Evolutionary conservation across 1,140 invertebrate genomes (phyloP), one percentile per base, ranked within the genome.

Genomic region (Pteromalus puparum): DNA sequence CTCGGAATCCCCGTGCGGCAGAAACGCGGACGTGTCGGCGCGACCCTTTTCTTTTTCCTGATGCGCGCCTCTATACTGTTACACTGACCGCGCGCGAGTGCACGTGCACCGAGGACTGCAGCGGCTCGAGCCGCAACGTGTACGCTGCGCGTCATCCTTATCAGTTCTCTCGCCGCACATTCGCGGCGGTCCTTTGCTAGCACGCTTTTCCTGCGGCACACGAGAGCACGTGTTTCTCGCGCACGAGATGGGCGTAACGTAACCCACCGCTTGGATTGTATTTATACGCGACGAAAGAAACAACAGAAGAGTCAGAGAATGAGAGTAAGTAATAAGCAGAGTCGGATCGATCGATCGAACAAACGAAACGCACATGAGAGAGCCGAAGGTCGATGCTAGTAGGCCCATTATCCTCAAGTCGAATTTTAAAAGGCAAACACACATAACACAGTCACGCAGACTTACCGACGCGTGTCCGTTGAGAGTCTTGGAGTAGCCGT

Each of bases 391-490:
- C 38, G 38, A 42, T 9, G 6, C 38, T 42, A 42, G 38, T 34
- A 34, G 30, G 6, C 30, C 30, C 38, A 42, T 42, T 42, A 12
- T 42, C 9, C 38, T 42, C 38, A 5, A 34, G 38, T 42, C 38
- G 38, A 42, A 42, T 9, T 42, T 42, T 7, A 42, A 42, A 42
- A 42, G 38, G 34, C 34, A 34, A 34, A 34, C 5, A 42, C 1
- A 9, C 46, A 48, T 10, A 48, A 48, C 15, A 6, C 6, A 42
- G 38, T 7, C 38, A 10, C 38, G 6, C 21, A 65, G 48, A 75
- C 53, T 48, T 15, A 81, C 83, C 77, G 15, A 34, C 24, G 46
- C 3, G 18, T 30, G 83, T 13, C 73, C 72, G 72, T 76, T 76
- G 61, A 24, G 34, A 21, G 48, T 5, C 53, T 76, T 76, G 15